A percentile compares a stretch with the other conserved stretches of the same genome.
phyloP scores from a whole-genome alignment of 2,113 vertebrate genomes.

The Acrocephalus kingi region DNA sequence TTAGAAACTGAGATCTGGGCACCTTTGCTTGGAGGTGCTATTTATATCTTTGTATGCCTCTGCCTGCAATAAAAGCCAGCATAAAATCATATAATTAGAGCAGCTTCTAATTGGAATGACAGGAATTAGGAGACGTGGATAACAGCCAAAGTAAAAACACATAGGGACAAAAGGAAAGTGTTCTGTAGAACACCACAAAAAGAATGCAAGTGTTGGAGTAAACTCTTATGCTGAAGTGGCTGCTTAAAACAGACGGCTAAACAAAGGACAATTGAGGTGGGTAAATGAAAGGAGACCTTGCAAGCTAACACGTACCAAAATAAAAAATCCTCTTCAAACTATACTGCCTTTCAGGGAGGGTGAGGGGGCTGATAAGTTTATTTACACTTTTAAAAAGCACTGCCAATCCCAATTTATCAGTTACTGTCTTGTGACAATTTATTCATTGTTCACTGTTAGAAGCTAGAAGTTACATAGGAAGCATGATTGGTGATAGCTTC shows the following conservation, averaged over 20 bases:
- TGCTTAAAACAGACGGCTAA: constrained; percentile 50
- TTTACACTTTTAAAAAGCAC: constrained; percentile 80
- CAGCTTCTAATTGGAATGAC: constrained; percentile 40
- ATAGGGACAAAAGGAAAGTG: constrained; percentile 14
- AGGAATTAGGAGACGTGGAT: constrained; percentile 26
- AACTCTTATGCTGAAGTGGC: constrained; percentile 22
- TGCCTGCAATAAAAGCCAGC: constrained; percentile 31
- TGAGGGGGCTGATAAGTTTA: constrained; percentile 75
- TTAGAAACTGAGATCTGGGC: constrained; percentile 15
- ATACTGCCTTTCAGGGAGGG: constrained; percentile 57
- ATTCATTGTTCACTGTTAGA: constrained; percentile 84
- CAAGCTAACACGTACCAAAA: constrained; percentile 17
- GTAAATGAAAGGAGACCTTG: constrained; percentile 57
- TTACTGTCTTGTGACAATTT: constrained; percentile 86
- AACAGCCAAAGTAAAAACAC: constrained; percentile 21
- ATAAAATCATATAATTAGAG: constrained; percentile 41
- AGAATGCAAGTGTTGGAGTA: not conserved
- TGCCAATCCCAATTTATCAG: constrained; percentile 87
- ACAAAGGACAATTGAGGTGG: constrained; percentile 51
- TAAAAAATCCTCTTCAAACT: constrained; percentile 63
- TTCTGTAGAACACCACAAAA: not conserved
- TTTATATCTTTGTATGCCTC: constrained; percentile 55
- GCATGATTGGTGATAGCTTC: constrained; percentile 85
- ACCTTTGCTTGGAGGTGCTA: constrained; percentile 43
- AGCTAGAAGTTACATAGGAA: constrained; percentile 84